Base-by-base conservation (phyloP, 2,888 invertebrate species). In the Exephanes ischioxanthus region DNA sequence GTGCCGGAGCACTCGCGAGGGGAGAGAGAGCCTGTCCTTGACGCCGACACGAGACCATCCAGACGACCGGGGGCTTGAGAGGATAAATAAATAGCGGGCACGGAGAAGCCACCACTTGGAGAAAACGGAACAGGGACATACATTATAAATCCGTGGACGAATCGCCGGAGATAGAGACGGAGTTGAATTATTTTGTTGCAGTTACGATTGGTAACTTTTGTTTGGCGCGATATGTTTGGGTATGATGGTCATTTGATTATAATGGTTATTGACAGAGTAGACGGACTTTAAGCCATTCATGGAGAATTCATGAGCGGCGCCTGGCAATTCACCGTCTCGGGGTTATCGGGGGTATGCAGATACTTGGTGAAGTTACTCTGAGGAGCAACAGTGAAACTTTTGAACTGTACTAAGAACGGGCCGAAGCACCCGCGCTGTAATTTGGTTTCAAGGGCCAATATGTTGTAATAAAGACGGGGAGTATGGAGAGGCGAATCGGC, bases 1-100 rank as follows among this genome's bases (percentile, higher is more conserved):
- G 71, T 80, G 80, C 76, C 76, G 75, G 73, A 70, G 58, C 83
- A 84, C 88, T 83, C 67, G 86, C 79, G 55, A 71, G 41, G 66
- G 45, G 72, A 48, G 48, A n/a, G 66, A 80, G 58, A 79, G 71
- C 72, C 75, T 78, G 81, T 68, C 81, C 81, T 79, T 79, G 79
- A 85, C 63, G 84, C 51, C 80, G 77, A 80, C 77, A 58, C 78
- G 75, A 81, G 72, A 81, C 61, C 77, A 77, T 73, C 73, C 73
- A 81, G 78, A 85, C 84, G 19, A 81, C 37, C 58, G 76, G 87
- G 66, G 80, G 55, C 66, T 82, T 30, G 71, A 53, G 19, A 78
- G 61, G 55, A 66, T n/a, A 75, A 76, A 85, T 79, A 80, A 85
- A 84, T 75, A 80, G 53, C 22, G 11, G 48, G 55, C 55, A 76